A percentile compares a stretch with the other conserved stretches of the same genome.
Conservation (phyloP, 1,140 invertebrate genomes). For the Drosophila lini region DNA sequence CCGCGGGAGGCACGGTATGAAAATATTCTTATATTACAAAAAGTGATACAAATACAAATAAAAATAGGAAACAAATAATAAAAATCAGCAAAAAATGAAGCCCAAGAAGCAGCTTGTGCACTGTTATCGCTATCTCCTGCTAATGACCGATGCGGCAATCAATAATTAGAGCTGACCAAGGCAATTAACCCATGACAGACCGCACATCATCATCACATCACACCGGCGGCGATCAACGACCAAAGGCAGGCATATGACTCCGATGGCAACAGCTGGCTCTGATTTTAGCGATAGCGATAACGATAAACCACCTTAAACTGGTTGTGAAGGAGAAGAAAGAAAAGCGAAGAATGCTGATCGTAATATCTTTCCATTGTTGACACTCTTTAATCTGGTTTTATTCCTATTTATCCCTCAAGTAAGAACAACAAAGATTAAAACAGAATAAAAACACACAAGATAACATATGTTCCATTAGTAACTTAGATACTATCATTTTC, state of each 20-base stretch:
- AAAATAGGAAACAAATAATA: neutral
- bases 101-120: slow-evolving; percentile 16
- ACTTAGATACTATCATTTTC: neutral
- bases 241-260: slow-evolving; percentile 29
- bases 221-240: slow-evolving; percentile 10
- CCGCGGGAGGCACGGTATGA: neutral
- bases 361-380: neutral
- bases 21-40: neutral
- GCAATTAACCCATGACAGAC: slow-evolving; percentile 49
- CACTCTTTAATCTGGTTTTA: neutral
- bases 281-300: slow-evolving; percentile 17
- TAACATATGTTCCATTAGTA: neutral
- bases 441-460: neutral
- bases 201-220: slow-evolving; percentile 20
- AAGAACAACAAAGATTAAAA: neutral
- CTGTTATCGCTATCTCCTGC: slow-evolving; percentile 41
- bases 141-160: slow-evolving; percentile 48
- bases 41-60: neutral
- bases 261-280: slow-evolving; percentile 11
- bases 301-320: slow-evolving; percentile 19
- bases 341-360: neutral
- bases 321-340: neutral
- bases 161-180: slow-evolving; percentile 50
- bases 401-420: neutral
- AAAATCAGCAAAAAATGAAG: neutral